Conservation (phyloP, 2,888 invertebrate genomes). For the Odontothrips loti region DNA sequence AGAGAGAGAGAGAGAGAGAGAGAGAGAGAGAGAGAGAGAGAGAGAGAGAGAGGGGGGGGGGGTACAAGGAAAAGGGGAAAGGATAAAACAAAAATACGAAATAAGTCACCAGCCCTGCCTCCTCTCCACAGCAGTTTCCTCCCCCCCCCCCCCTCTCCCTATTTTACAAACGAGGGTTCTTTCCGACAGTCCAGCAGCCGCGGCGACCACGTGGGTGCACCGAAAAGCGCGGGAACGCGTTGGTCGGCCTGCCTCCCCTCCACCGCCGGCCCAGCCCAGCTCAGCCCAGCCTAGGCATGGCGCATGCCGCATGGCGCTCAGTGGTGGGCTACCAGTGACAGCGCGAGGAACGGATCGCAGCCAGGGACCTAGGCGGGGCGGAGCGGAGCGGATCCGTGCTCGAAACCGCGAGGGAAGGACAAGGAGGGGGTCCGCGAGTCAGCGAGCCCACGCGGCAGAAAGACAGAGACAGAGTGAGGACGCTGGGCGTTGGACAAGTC, state of each 20-base stretch:
- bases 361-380: background rate
- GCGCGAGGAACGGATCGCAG: background rate
- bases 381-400: background rate
- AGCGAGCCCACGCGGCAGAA: background rate
- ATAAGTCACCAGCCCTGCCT: too few relatives aligned
- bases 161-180: background rate
- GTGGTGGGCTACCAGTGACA: background rate
- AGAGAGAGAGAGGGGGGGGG: background rate
- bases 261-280: background rate
- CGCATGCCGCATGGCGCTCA: background rate
- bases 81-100: background rate
- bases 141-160: too few relatives aligned
- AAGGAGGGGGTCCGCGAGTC: background rate
- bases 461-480: too few relatives aligned
- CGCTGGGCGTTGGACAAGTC: too few relatives aligned
- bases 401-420: background rate
- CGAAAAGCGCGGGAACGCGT: background rate
- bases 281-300: background rate
- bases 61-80: background rate
- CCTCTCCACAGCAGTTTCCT: too few relatives aligned
- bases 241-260: too few relatives aligned
- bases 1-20: background rate
- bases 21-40: background rate
- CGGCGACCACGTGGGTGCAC: background rate
- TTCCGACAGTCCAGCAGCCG: background rate